Evolutionary conservation across 2,113 vertebrate species (phyloP), one percentile per base, ranked within the genome.

Genomic region (Pedetes capensis): DNA sequence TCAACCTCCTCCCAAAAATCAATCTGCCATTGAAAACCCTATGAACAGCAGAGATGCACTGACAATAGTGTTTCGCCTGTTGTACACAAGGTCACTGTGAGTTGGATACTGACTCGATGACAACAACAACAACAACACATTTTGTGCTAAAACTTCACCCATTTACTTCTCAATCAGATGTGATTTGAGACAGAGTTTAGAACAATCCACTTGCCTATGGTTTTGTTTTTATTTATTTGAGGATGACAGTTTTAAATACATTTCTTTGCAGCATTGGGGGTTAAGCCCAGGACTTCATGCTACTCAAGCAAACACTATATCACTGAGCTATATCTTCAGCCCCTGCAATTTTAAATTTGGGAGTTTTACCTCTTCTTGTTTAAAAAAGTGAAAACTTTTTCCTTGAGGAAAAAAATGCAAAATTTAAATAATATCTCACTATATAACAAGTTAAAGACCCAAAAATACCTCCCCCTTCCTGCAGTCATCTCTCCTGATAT

Each of bases 141-240:
- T n/a, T n/a, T n/a, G n/a, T 42, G 53, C 23, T 85, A 90, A 83
- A 96, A 81, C 2, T 39, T 91, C 53, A 80, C 69, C 51, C 42
- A 69, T 68, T 93, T 81, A 64, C 47, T 95, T 93, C 79, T 91
- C 49, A 89, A 57, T 7, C 66, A 93, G 13, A 68, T 71, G 4
- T 63, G 34, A 91, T 74, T 89, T 86, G 39, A 95, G 69, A 23
- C 61, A 93, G 68, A 82, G 61, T 93, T 94, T 85, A 82, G 49
- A 91, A 93, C 92, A 94, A 66, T 59, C 20, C 37, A 82, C 27
- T 86, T 93, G 57, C 29, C 64, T 87, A 25, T 23, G 11, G 32
- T 68, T 96, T 94, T 78, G 29, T 78, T 72, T 82, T 78, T 63
- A 80, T 78, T 74, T 63, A 57, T 57, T 91, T 87, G 39, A 91